Base-by-base conservation (phyloP, 2,888 invertebrate species). In the Polydrusus cervinus region DNA sequence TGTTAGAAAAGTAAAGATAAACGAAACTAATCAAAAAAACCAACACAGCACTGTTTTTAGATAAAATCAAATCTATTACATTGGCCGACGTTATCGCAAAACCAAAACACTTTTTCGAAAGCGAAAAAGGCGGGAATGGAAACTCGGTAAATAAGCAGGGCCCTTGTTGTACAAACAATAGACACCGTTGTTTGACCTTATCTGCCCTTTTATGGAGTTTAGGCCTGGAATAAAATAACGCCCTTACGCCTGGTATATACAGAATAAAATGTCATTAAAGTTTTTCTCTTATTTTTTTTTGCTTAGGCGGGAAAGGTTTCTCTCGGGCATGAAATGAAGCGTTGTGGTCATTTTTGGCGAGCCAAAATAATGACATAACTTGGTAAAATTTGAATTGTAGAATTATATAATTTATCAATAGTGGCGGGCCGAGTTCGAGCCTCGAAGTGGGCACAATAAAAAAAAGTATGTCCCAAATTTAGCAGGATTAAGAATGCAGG, bases 141-240 rank as follows among this genome's bases (percentile, higher is more conserved):
- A 76, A 78, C 78, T 78, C 79, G 80, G 81, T 81, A 81, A 80
- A 80, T 80, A 81, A 81, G 80, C 78, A 71, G 71, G 68, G 79
- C 80, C 79, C 80, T 80, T 81, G 71, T 81, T 81, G 77, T 81
- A 81, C 81, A 81, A 81, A 81, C 81, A 81, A 81, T 81, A 81
- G 81, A 81, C 80, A 81, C 81, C 81, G 79, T 81, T 81, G 80
- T 80, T 80, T 79, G 80, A 80, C 81, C 81, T 81, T 81, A 81
- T 81, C 81, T 80, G 81, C 78, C 80, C 81, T 81, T 81, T 81
- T 80, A 76, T 76, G 71, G 76, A 72, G 73, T 76, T 76, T 75
- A 77, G 77, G 75, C 77, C 65, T 49, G 69, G 71, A 74, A 75
- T 65, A 60, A 73, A 68, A 71, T 53, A 72, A 61, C 67, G 47